These are phyloP conservation scores for Rhea americana DNA, from an alignment of 2,113 vertebrate genomes.

Conservation along the genomic window DNA sequence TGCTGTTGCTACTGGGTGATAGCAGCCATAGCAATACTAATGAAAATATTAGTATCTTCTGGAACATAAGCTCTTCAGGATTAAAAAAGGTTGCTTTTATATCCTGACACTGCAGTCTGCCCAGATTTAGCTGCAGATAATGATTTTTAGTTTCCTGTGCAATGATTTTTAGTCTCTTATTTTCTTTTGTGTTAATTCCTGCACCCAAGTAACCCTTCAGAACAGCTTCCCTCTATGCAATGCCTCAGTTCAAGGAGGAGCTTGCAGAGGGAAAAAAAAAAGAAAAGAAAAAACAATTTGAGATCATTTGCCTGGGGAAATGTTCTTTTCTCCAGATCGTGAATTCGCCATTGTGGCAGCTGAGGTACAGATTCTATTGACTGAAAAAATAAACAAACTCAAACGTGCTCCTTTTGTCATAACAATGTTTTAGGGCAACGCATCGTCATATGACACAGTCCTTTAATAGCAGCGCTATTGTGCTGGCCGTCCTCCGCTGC, in stretches of 20 bases:
- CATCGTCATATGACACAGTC: fast-evolving
- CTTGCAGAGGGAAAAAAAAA: neutral
- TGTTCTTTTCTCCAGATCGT: neutral
- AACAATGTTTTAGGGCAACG: neutral
- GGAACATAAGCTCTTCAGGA: neutral
- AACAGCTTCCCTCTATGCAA: neutral
- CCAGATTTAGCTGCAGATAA: neutral
- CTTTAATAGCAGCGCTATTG: neutral
- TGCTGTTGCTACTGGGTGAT: neutral
- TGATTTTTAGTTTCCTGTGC: neutral
- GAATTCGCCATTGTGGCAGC: neutral
- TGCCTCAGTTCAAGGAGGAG: neutral
- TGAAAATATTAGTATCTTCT: neutral
- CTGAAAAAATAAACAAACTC: neutral
- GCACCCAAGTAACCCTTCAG: neutral
- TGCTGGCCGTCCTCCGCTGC: fast-evolving
- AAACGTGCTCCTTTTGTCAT: neutral
- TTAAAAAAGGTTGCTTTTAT: neutral
- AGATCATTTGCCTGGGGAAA: neutral
- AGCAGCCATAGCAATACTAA: neutral
- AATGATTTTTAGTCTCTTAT: neutral
- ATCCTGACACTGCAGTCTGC: neutral
- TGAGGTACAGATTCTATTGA: neutral
- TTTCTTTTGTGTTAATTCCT: neutral
- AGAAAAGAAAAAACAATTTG: neutral